These are phyloP conservation scores for Xestobium rufovillosum DNA, from an alignment of 2,888 invertebrate species.

Conservation along the genomic window DNA sequence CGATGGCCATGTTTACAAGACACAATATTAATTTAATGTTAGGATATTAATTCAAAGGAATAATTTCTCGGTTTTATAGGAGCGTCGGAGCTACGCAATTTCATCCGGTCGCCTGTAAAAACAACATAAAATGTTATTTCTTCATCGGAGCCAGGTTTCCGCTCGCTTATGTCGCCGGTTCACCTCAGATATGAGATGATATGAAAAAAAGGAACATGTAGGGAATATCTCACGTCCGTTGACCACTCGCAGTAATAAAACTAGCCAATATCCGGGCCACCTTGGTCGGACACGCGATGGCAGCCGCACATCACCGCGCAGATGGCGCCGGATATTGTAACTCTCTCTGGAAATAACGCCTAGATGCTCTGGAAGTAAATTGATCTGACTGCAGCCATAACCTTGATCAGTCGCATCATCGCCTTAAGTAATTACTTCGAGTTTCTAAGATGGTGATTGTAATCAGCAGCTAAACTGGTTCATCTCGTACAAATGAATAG, in stretches of 20 bases:
- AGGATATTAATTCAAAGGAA: slow-evolving; percentile 35
- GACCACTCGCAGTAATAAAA: slow-evolving; percentile 43
- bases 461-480: too few relatives aligned
- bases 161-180: slow-evolving; percentile 34
- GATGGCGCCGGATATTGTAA: slow-evolving; percentile 40
- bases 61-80: slow-evolving; percentile 34
- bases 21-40: slow-evolving; percentile 33
- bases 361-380: slow-evolving; percentile 32
- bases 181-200: slow-evolving; percentile 35
- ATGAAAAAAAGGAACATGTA: slow-evolving; percentile 32
- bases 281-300: slow-evolving; percentile 25
- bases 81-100: slow-evolving; percentile 30
- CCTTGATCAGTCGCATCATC: slow-evolving; percentile 26
- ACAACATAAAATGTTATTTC: slow-evolving; percentile 43
- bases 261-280: slow-evolving; percentile 44
- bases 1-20: slow-evolving; percentile 21
- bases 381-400: slow-evolving; percentile 27
- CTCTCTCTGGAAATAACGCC: slow-evolving; percentile 29
- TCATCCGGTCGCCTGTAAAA: slow-evolving; percentile 39
- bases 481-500: too few relatives aligned
- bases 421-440: slow-evolving; percentile 24
- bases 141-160: slow-evolving; percentile 42
- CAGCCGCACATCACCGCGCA: slow-evolving; percentile 31
- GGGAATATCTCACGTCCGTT: slow-evolving; percentile 37
- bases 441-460: too few relatives aligned